These are phyloP conservation scores for Ormyrus pomaceus DNA, from an alignment of 2,888 invertebrate species.

Conservation along the genomic window DNA sequence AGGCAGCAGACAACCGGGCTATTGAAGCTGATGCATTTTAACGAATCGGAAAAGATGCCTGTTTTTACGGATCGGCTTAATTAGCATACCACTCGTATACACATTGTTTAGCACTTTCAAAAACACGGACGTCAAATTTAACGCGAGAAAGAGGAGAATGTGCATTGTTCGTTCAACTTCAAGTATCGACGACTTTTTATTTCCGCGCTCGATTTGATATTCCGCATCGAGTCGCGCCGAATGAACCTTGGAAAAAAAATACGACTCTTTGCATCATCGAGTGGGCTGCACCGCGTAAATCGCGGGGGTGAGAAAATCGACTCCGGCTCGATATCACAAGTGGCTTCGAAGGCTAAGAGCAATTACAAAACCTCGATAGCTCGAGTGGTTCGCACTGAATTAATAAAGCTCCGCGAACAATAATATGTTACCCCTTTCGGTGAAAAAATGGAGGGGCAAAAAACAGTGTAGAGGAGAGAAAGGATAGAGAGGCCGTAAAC, in stretches of 20 bases:
- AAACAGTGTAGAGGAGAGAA: too few species aligned
- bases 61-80: constrained; percentile 28
- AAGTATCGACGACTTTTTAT: constrained; percentile 34
- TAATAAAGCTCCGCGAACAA: constrained; percentile 67
- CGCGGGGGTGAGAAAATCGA: constrained; percentile 49
- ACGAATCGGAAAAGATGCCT: constrained; percentile 14
- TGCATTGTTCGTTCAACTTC: neutral
- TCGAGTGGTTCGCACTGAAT: constrained; percentile 35
- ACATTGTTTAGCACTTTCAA: constrained; percentile 21
- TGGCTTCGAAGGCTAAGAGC: constrained; percentile 11
- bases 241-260: constrained; percentile 23
- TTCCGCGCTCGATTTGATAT: constrained; percentile 40
- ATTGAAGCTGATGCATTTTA: constrained; percentile 45
- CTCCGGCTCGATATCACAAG: constrained; percentile 41
- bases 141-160: neutral
- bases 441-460: too few species aligned
- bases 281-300: constrained; percentile 17
- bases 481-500: constrained; percentile 62
- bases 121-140: constrained; percentile 17
- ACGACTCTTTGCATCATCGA: constrained; percentile 24
- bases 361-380: constrained; percentile 33
- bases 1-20: neutral
- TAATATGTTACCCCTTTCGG: constrained; percentile 69
- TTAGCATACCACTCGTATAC: constrained; percentile 45
- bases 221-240: constrained; percentile 39